A percentile compares a stretch with the other conserved stretches of the same genome.
Evolutionary conservation across 1,140 invertebrate species (phyloP).

Genomic region (Carposina sasakii): DNA sequence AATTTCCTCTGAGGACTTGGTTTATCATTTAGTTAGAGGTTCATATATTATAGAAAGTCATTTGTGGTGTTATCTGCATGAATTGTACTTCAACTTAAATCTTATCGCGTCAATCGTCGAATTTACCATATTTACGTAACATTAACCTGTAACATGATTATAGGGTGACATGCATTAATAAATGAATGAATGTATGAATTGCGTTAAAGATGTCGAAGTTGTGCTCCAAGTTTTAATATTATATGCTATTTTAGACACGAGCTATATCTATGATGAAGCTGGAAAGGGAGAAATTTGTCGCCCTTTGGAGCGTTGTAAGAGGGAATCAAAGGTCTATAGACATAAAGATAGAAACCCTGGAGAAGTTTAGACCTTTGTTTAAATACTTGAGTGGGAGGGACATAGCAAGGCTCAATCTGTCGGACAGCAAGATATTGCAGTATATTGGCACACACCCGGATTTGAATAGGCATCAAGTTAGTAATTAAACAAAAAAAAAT

Average conservation of each 20-base stretch:
- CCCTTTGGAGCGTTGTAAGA: conserved; percentile 49
- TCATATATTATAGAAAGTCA: too few relatives aligned
- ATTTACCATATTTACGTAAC: too few relatives aligned
- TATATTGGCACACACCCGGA: conserved; percentile 57
- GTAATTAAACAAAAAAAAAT: background rate
- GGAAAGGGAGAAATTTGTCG: conserved; percentile 44
- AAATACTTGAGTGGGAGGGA: conserved; percentile 51
- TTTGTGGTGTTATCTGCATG: too few relatives aligned
- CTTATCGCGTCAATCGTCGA: too few relatives aligned
- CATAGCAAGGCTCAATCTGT: conserved; percentile 48
- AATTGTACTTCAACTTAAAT: too few relatives aligned
- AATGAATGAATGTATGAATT: too few relatives aligned
- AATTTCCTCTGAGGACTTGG: too few relatives aligned
- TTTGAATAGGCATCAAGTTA: conserved; percentile 53
- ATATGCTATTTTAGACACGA: conserved; percentile 42
- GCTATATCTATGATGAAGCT: conserved; percentile 63
- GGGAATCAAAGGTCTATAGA: conserved; percentile 8
- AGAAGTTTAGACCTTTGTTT: conserved; percentile 49
- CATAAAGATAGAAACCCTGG: conserved; percentile 33
- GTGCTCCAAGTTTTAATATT: too few relatives aligned
- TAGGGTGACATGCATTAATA: too few relatives aligned
- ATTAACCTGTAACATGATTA: too few relatives aligned
- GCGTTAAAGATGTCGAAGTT: too few relatives aligned
- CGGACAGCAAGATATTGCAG: conserved; percentile 39
- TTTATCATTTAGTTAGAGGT: too few relatives aligned